Evolutionary conservation across 2,797 vertebrate species (phyloP), one percentile per base, ranked within the genome.

Genomic region (Chrysocyon brachyurus): DNA sequence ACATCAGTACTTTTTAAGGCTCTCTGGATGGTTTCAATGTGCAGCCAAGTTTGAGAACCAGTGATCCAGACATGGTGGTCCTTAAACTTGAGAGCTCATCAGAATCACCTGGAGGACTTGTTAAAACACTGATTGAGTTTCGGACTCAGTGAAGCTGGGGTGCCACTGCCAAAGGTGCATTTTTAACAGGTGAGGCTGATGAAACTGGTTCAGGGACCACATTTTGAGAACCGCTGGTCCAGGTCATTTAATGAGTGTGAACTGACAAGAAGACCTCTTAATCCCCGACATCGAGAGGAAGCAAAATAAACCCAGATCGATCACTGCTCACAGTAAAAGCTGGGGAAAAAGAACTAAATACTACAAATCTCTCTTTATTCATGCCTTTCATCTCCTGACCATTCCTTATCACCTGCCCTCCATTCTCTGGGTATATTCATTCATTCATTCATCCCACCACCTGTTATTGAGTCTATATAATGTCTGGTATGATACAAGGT

Each of bases 21-120:
- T 68, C 24, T 21, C 19, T 22, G 90, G 28, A 75, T 70, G 33
- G 57, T 68, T 86, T 90, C 70, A 28, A 64, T 9, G 21, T 40
- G 63, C 17, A 87, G 24, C 31, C 73, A 96, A 75, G 12, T 92
- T 92, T 93, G 49, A 95, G n/a, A 83, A 83, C 24, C 15, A 63
- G 26, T 54, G 26, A 19, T 90, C 31, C 82, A 84, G n/a, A 46
- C 33, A 68, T 12, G 28, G 14, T 70, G 46, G 22, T 91, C 56
- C 64, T 84, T 87, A 85, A 84, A 90, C 54, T 17, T 78, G 19
- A 91, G 21, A 14, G 28, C 16, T 84, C 46, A 84, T 81, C 52
- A 85, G 61, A 96, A 90, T 72, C 24, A 81, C 28, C 14, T 64
- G 77, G 36, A 33, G 33, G 21, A 59, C 75, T 40, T 64, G n/a